Evolutionary conservation across 2,113 vertebrate genomes (phyloP).

Genomic region (Cryptotis parvus): DNA sequence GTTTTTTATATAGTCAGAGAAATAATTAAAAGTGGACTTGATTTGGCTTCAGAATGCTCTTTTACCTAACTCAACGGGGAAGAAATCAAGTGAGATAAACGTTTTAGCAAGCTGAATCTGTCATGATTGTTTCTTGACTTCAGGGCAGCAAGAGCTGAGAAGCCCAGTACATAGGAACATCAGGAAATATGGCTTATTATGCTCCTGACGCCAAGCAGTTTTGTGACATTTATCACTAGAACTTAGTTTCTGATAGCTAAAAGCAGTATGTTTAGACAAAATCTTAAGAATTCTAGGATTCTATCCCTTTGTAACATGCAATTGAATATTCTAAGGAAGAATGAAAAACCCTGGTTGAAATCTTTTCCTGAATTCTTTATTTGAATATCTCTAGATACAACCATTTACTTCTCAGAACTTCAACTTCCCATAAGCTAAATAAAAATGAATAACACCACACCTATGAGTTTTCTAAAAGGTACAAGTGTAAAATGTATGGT

Average conservation of each 20-base stretch:
- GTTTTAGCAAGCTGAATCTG: background rate
- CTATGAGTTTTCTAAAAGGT: background rate
- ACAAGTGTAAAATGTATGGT: background rate
- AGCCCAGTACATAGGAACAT: background rate
- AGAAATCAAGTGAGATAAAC: constrained; percentile 26
- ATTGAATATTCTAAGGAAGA: background rate
- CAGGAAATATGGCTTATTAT: background rate
- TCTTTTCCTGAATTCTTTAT: background rate
- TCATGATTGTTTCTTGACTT: background rate
- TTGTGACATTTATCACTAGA: background rate
- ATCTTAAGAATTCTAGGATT: constrained; percentile 20
- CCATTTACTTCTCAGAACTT: background rate
- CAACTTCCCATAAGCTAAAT: background rate
- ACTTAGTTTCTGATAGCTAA: background rate
- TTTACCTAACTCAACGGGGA: constrained; percentile 35
- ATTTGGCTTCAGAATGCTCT: constrained; percentile 9
- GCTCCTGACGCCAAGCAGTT: background rate
- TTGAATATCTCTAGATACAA: background rate
- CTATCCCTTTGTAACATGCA: background rate
- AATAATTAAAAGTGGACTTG: constrained; percentile 59
- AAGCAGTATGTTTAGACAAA: background rate
- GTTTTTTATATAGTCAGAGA: constrained; percentile 16
- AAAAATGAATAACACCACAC: background rate
- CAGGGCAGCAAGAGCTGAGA: background rate
- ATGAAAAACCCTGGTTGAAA: background rate